Evolutionary conservation across 2,888 invertebrate genomes (phyloP).

Genomic region (Parnassius mnemosyne): DNA sequence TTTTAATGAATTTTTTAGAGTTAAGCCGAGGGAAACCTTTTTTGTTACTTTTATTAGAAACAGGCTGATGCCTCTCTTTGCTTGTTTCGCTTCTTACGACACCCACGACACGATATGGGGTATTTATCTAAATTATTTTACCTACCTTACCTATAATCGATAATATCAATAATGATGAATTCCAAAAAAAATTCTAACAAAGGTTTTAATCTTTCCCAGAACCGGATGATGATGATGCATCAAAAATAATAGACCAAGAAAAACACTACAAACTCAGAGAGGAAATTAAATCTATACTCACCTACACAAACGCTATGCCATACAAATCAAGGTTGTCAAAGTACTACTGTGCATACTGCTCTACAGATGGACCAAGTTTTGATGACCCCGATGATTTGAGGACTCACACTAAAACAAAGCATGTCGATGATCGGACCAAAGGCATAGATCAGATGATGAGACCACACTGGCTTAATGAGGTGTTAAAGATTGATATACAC

Average conservation of each 20-base stretch:
- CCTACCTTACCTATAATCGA: too few species aligned
- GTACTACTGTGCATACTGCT: slow-evolving; percentile 56
- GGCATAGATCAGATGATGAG: slow-evolving; percentile 47
- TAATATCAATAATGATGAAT: neutral
- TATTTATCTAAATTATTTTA: too few species aligned
- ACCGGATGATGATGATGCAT: slow-evolving; percentile 12
- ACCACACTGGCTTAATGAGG: slow-evolving; percentile 53
- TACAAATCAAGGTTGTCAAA: slow-evolving; percentile 45
- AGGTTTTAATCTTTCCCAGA: slow-evolving; percentile 22
- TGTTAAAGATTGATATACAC: slow-evolving; percentile 53
- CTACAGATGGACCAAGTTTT: slow-evolving; percentile 38
- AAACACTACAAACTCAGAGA: slow-evolving; percentile 38
- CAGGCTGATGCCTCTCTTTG: too few species aligned
- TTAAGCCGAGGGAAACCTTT: too few species aligned
- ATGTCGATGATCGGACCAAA: slow-evolving; percentile 36
- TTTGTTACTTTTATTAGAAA: too few species aligned
- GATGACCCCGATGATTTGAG: slow-evolving; percentile 47
- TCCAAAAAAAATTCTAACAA: too few species aligned
- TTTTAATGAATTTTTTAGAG: too few species aligned
- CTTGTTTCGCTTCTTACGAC: too few species aligned
- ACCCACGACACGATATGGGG: too few species aligned
- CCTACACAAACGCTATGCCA: slow-evolving; percentile 55
- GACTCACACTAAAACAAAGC: slow-evolving; percentile 43
- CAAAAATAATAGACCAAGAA: slow-evolving; percentile 15
- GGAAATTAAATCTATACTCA: slow-evolving; percentile 50